Percentiles rank a stretch among this genome's conserved stretches.
Conservation (phyloP, 2,888 invertebrate genomes). For the Selenia dentaria region DNA sequence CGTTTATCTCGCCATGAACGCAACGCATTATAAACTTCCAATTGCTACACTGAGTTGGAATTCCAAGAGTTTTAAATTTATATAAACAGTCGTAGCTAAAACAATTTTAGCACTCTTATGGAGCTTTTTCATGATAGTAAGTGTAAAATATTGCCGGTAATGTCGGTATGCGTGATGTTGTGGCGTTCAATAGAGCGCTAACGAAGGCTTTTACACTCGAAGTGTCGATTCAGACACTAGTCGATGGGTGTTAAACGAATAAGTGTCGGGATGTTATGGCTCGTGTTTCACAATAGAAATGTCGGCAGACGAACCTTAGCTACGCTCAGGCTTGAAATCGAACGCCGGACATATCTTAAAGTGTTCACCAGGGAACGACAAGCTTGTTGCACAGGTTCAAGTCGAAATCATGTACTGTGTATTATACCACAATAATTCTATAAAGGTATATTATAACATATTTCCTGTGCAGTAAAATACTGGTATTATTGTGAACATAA, state of each 20-base stretch:
- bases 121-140: constrained; percentile 33
- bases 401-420: too few species aligned
- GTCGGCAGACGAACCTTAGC: background rate
- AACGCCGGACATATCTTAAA: too few species aligned
- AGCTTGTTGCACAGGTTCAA: too few species aligned
- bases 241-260: constrained; percentile 18
- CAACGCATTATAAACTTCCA: background rate
- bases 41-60: too few species aligned
- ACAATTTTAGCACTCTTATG: constrained; percentile 42
- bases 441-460: too few species aligned
- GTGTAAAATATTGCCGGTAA: constrained; percentile 37
- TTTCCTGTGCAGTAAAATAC: too few species aligned
- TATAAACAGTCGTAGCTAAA: background rate
- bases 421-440: too few species aligned
- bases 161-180: constrained; percentile 28
- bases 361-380: too few species aligned
- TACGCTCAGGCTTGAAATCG: too few species aligned
- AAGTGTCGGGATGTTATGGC: constrained; percentile 29
- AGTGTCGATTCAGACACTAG: constrained; percentile 23
- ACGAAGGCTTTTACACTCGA: constrained; percentile 44
- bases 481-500: too few species aligned
- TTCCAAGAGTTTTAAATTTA: too few species aligned
- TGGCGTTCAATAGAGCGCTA: constrained; percentile 44
- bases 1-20: background rate
- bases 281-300: constrained; percentile 2